phyloP scores from a whole-genome alignment of 1,140 invertebrate genomes.

The Sycophila sp. region DNA sequence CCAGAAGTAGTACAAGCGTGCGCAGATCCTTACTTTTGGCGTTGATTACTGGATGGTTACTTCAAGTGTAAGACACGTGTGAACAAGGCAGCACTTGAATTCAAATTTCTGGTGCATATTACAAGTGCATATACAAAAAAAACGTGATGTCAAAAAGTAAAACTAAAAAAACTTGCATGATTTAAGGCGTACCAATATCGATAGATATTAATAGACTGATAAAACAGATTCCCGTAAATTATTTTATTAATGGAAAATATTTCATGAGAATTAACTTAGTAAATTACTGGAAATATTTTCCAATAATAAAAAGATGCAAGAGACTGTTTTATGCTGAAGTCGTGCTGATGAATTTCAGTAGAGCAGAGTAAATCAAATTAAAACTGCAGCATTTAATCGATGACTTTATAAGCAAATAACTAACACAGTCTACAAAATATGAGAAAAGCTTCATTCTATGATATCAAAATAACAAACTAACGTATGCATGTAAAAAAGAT shows the following conservation, averaged over 20 bases:
- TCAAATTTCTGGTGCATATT: conserved; percentile 27
- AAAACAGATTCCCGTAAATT: too few species aligned
- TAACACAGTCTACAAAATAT: conserved; percentile 6
- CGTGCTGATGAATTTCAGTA: conserved; percentile 19
- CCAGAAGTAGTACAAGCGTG: conserved; percentile 33
- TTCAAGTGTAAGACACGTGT: background rate
- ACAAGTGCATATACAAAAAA: conserved; percentile 23
- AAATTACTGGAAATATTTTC: background rate
- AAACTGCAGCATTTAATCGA: conserved; percentile 17
- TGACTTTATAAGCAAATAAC: conserved; percentile 11
- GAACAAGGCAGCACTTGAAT: conserved; percentile 15
- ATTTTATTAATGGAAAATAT: too few species aligned
- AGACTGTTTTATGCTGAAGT: conserved; percentile 4
- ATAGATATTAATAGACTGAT: too few species aligned
- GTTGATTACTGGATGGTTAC: background rate
- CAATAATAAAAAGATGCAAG: background rate
- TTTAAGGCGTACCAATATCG: conserved; percentile 30
- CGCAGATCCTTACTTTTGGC: conserved; percentile 9
- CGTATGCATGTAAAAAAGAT: background rate
- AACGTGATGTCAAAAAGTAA: conserved; percentile 13
- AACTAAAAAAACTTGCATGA: background rate
- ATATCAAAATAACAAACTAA: background rate
- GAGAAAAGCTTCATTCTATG: conserved; percentile 6
- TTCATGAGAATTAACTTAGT: background rate
- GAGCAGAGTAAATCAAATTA: conserved; percentile 2